Percentiles rank a stretch among this genome's conserved stretches.
phyloP scores from a whole-genome alignment of 2,888 invertebrate species.

The Xestobium rufovillosum region DNA sequence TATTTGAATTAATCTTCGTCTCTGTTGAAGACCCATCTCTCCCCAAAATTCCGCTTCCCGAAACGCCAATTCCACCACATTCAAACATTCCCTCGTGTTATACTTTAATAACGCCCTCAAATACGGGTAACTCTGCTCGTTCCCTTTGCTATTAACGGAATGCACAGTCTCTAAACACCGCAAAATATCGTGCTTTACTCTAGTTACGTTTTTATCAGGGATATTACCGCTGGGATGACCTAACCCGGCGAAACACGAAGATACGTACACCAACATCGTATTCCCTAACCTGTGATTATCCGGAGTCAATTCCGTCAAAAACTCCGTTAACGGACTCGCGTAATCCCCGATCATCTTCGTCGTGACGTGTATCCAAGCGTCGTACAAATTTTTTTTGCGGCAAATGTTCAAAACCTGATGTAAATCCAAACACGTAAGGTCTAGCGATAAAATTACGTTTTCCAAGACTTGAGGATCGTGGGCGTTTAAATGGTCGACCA shows the following conservation, averaged over 20 bases:
- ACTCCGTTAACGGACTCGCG: conserved; percentile 63
- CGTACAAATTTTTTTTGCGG: conserved; percentile 55
- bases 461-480: conserved; percentile 56
- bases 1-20: conserved; percentile 72
- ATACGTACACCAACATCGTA: conserved; percentile 76
- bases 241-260: conserved; percentile 79
- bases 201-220: conserved; percentile 51
- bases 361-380: conserved; percentile 68
- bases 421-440: conserved; percentile 67
- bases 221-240: conserved; percentile 75
- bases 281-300: conserved; percentile 62
- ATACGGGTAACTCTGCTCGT: conserved; percentile 63
- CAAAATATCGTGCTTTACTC: conserved; percentile 68
- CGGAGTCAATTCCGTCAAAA: conserved; percentile 48
- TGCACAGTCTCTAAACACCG: conserved; percentile 63
- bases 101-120: conserved; percentile 68
- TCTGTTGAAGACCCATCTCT: conserved; percentile 61
- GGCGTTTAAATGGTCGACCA: conserved; percentile 60
- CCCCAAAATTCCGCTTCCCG: conserved; percentile 71
- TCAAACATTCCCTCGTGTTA: conserved; percentile 78
- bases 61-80: conserved; percentile 78
- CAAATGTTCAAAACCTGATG: conserved; percentile 50
- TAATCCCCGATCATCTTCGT: conserved; percentile 71
- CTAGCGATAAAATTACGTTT: conserved; percentile 62
- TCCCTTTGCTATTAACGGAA: conserved; percentile 52